phyloP scores from a whole-genome alignment of 2,113 vertebrate genomes.

The Ceyx margarethae region DNA sequence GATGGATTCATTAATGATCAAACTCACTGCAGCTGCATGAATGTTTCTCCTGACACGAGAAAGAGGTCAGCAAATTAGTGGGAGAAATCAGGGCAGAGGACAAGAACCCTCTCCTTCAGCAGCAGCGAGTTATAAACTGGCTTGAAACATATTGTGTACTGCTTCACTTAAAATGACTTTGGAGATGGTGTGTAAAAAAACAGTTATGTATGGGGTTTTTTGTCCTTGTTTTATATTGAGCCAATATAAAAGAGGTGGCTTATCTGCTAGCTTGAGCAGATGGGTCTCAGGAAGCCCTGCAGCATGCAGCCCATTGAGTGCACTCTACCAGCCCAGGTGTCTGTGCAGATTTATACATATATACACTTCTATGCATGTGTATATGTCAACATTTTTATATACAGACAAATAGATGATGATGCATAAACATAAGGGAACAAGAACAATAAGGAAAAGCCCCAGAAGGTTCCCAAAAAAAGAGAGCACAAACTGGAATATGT shows the following conservation, averaged over 20 bases:
- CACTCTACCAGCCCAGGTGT: neutral
- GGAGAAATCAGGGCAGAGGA: neutral
- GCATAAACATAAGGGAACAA: neutral
- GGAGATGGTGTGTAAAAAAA: neutral
- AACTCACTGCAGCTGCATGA: neutral
- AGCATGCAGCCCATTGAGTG: neutral
- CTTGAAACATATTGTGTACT: neutral
- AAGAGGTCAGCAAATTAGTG: accelerated
- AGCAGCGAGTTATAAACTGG: neutral
- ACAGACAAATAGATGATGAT: neutral
- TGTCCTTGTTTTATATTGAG: neutral
- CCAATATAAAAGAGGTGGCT: neutral
- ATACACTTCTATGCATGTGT: neutral
- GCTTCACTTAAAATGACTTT: neutral
- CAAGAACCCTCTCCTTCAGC: neutral
- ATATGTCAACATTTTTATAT: neutral
- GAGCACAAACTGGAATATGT: neutral
- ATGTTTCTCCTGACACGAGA: neutral
- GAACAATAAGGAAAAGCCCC: neutral
- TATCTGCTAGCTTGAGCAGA: neutral
- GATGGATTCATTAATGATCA: neutral
- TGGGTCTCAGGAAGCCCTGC: neutral
- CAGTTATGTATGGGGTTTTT: neutral
- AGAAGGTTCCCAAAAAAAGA: neutral
- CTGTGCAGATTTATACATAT: neutral